phyloP scores from a whole-genome alignment of 2,888 invertebrate species.

The Perithous albicinctus region DNA sequence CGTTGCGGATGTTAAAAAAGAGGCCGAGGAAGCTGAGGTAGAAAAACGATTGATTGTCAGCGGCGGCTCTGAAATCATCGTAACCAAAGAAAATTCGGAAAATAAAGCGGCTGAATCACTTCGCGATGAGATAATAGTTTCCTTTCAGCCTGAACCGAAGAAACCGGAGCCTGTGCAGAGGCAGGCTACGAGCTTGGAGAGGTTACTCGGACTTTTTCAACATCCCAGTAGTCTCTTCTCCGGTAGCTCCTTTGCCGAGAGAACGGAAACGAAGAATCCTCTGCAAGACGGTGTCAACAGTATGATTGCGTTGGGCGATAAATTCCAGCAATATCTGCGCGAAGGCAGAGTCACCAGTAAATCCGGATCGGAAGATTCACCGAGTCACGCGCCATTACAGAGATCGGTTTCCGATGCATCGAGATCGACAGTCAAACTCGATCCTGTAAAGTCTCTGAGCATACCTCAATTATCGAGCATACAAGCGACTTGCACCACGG shows the following conservation, averaged over 20 bases:
- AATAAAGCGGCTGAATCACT: slow-evolving; percentile 32
- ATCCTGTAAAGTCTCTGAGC: slow-evolving; percentile 73
- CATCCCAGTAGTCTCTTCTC: slow-evolving; percentile 88
- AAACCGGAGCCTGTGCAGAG: slow-evolving; percentile 66
- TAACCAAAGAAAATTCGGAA: slow-evolving; percentile 44
- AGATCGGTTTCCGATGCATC: slow-evolving; percentile 68
- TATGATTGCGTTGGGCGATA: slow-evolving; percentile 77
- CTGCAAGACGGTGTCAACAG: slow-evolving; percentile 75
- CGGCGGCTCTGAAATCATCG: slow-evolving; percentile 23
- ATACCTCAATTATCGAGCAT: slow-evolving; percentile 74
- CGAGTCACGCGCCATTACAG: slow-evolving; percentile 61
- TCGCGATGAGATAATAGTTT: slow-evolving; percentile 44
- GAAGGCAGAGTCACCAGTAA: slow-evolving; percentile 70
- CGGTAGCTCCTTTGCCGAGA: slow-evolving; percentile 81
- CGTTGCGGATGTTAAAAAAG: background rate
- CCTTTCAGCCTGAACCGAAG: slow-evolving; percentile 38
- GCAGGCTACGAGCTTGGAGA: slow-evolving; percentile 88
- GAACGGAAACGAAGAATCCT: slow-evolving; percentile 71
- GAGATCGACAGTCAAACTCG: slow-evolving; percentile 57
- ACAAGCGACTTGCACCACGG: slow-evolving; percentile 52
- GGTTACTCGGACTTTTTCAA: slow-evolving; percentile 88
- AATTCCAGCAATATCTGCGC: slow-evolving; percentile 76
- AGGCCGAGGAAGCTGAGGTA: background rate
- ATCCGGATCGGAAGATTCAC: slow-evolving; percentile 32
- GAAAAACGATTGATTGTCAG: background rate